These are phyloP conservation scores for Trichomalopsis sarcophagae DNA, from an alignment of 1,140 invertebrate species.

Conservation along the genomic window DNA sequence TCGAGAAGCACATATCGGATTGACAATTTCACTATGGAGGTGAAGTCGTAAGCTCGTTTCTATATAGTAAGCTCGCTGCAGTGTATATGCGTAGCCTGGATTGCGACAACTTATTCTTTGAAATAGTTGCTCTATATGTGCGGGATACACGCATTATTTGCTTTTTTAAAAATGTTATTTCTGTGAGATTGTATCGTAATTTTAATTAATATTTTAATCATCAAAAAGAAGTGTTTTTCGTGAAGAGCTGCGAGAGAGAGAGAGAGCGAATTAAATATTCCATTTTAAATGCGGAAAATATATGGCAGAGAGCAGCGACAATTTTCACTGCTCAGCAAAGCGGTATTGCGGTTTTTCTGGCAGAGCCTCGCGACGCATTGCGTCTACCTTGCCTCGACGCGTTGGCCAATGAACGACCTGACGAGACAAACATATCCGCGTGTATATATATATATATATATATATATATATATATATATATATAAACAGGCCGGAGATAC, in stretches of 20 bases:
- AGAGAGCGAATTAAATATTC: background rate
- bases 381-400: conserved; percentile 56
- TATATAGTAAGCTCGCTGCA: too few species aligned
- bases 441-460: conserved; percentile 6
- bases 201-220: too few species aligned
- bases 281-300: too few species aligned
- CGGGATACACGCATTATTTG: too few species aligned
- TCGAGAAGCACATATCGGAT: background rate
- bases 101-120: too few species aligned
- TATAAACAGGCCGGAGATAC: conserved; percentile 13
- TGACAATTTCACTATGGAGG: conserved; percentile 4
- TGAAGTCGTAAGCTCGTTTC: background rate
- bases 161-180: too few species aligned
- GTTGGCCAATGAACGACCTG: conserved; percentile 40
- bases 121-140: too few species aligned
- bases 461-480: background rate
- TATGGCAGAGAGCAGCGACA: background rate
- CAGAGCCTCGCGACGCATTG: conserved; percentile 62
- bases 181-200: too few species aligned
- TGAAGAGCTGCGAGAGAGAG: too few species aligned
- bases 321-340: background rate
- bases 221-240: too few species aligned
- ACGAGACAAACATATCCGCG: conserved; percentile 30
- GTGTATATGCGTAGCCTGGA: too few species aligned
- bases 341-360: conserved; percentile 61